A percentile compares a stretch with the other conserved stretches of the same genome.
Evolutionary conservation across 2,888 invertebrate genomes (phyloP).

Genomic region (Drosophila colorata): DNA sequence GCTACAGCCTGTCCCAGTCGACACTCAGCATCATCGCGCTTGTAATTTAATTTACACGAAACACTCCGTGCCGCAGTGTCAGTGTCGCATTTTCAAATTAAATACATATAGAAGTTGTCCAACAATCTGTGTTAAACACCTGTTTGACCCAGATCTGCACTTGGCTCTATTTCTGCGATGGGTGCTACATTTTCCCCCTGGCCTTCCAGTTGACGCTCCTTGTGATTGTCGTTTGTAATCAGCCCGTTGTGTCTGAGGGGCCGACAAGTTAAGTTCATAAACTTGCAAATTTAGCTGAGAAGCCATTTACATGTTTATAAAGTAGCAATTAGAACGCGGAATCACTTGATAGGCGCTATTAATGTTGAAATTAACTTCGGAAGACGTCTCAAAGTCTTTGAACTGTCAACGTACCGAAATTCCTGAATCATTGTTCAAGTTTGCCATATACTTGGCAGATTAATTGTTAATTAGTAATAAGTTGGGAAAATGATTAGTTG

Average conservation of each 20-base stretch:
- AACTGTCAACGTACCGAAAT: slow-evolving; percentile 7
- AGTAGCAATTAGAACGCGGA: slow-evolving; percentile 21
- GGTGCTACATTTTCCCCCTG: slow-evolving; percentile 38
- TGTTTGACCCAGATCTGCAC: slow-evolving; percentile 39
- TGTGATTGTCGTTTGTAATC: slow-evolving; percentile 44
- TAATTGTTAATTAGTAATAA: background rate
- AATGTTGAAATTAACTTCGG: slow-evolving; percentile 16
- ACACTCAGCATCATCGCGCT: slow-evolving; percentile 48
- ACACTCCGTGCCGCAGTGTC: slow-evolving; percentile 73
- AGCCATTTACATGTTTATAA: slow-evolving; percentile 39
- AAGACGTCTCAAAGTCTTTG: slow-evolving; percentile 13
- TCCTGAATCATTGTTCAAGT: slow-evolving; percentile 19
- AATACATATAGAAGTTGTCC: slow-evolving; percentile 60
- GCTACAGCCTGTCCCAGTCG: slow-evolving; percentile 16
- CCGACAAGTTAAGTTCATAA: slow-evolving; percentile 35
- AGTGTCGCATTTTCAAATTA: slow-evolving; percentile 77
- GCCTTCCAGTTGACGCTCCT: background rate
- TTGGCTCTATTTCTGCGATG: background rate
- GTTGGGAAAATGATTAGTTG: too few species aligned
- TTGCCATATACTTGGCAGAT: background rate
- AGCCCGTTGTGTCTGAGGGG: slow-evolving; percentile 23
- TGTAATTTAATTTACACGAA: slow-evolving; percentile 77
- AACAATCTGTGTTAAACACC: slow-evolving; percentile 29
- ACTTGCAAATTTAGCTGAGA: slow-evolving; percentile 31
- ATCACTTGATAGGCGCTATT: slow-evolving; percentile 25